Conservation (phyloP, 2,113 vertebrate genomes). For the Syrmaticus mikado region DNA sequence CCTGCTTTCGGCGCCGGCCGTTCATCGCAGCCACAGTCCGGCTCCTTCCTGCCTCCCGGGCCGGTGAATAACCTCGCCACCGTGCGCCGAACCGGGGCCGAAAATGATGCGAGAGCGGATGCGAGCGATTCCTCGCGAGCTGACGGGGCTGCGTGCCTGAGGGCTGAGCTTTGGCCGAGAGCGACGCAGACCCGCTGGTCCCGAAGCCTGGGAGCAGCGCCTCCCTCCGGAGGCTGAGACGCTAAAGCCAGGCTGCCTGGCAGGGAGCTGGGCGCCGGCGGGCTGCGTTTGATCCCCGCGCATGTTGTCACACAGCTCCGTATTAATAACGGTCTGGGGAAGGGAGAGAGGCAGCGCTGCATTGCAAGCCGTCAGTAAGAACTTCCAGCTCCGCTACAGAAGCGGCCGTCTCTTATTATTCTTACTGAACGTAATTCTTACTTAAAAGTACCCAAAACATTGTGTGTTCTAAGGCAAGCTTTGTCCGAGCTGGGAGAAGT, state of each 20-base stretch:
- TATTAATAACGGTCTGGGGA: fast-evolving
- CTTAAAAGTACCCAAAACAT: not conserved
- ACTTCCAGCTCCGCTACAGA: not conserved
- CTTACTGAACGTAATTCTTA: not conserved
- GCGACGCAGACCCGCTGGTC: not conserved
- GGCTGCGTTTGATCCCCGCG: not conserved
- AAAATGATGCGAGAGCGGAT: not conserved
- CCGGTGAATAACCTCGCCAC: conserved; percentile 10
- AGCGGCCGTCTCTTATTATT: not conserved
- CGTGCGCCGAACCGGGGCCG: not conserved
- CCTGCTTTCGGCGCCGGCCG: not conserved
- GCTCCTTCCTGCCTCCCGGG: not conserved
- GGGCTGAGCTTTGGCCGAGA: not conserved
- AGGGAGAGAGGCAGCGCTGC: not conserved
- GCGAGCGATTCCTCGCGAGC: not conserved
- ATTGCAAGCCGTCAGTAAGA: not conserved
- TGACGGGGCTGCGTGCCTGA: not conserved
- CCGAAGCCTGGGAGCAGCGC: not conserved
- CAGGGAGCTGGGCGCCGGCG: not conserved
- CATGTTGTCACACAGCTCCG: not conserved
- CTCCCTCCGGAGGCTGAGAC: not conserved
- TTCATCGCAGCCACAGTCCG: not conserved
- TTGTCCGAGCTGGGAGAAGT: not conserved
- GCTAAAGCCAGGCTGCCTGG: not conserved
- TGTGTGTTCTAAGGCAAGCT: not conserved